Base-by-base conservation (phyloP, 1,140 invertebrate species). In the Brachionus rotundiformis region DNA sequence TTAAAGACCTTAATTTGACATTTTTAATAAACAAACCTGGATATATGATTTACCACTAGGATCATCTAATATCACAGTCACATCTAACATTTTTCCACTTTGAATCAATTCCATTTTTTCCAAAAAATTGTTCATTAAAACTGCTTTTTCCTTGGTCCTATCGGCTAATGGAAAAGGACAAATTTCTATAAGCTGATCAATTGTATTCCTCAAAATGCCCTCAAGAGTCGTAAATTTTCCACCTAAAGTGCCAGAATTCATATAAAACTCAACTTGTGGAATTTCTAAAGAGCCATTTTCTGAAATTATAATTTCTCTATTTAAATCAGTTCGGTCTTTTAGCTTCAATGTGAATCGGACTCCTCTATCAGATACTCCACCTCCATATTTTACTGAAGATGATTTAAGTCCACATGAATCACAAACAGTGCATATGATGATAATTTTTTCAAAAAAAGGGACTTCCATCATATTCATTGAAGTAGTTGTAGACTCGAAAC, bases 11-110 rank as follows among this genome's bases (percentile, higher is more conserved):
- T n/a, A n/a, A n/a, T n/a, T 77, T 36, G n/a, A 39, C 33, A 44
- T 23, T 23, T 59, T 2, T 29, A 10, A 6, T 47, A 7, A 6
- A 81, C 81, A 81, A 84, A 92, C 94, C 90, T 98, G 94, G 47
- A 98, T 89, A 87, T 97, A 98, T 84, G 95, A 97, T 88, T 98
- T 98, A 11, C 97, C 97, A 41, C 96, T 94, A 11, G 96, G 95
- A 89, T 99, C 97, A 88, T 98, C 94, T 54, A 99, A 86, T 16
- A 98, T 87, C 2, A 99, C 83, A 93, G 95, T 44, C 92, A 85
- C 81, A 75, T 84, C 83, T 8, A 84, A 49, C 77, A 59, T 84
- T 75, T 86, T 83, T 27, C 87, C 87, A 44, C 77, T 27, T 23
- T 85, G 84, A 36, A 87, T 85, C 85, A 87, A 11, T 49, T 29